Base-by-base conservation (phyloP, 2,113 vertebrate genomes). In the Cochlearius cochlearius region DNA sequence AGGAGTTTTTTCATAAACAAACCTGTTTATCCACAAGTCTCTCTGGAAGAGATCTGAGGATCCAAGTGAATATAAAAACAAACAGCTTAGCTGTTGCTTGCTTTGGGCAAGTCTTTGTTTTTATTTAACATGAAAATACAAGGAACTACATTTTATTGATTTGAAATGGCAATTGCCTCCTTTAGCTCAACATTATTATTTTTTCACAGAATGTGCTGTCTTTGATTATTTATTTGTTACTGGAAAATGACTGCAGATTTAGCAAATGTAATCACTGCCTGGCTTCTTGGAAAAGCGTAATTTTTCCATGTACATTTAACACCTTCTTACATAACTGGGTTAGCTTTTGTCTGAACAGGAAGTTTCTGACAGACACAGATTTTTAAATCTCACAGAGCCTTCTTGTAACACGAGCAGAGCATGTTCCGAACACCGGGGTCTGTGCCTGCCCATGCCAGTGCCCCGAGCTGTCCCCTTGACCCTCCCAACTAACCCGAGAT, bases 281-380 rank as follows among this genome's bases (percentile, higher is more conserved):
- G 80, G 62, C 77, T 96, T 97, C 92, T 91, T 73, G 43, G 95
- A 95, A 96, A 87, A 89, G 53, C 83, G 60, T 59, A 14, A 34
- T 91, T 94, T 96, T 97, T 95, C 92, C 64, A 1, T 49, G 85
- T 63, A 94, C 81, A 90, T 92, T 97, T 97, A 79, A 92, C 86
- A 96, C 96, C 96, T 93, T 94, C 94, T 97, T 96, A 96, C 83
- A 71, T 77, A 96, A 93, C 94, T 92, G 90, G 89, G 71, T 83
- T 88, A 88, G 86, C 87, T 96, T 97, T 97, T 95, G 91, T 96
- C 94, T 90, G 92, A 95, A 92, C 19, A 34, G 87, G 71, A 90
- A 90, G 26, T 76, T 95, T 95, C 91, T 91, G 83, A 73, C 69
- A 92, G 84, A 87, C 5, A 30, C 11, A 74, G 81, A 58, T n/a